Evolutionary conservation across 1,140 invertebrate genomes (phyloP).

Genomic region (Penaeus vannamei): DNA sequence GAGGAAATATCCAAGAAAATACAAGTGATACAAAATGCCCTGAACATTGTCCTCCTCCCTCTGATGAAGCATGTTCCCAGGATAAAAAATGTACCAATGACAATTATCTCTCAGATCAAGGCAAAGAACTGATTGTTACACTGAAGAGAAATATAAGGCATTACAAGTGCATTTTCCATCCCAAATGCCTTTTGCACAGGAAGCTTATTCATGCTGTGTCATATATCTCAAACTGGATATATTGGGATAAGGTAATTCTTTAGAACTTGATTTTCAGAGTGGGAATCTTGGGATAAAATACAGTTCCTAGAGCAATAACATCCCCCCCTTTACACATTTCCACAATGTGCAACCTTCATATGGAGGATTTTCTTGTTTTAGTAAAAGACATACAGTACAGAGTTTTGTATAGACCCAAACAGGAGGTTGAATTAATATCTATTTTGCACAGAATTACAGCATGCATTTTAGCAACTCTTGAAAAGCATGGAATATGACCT

Average conservation of each 20-base stretch:
- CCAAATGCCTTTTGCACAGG: background rate
- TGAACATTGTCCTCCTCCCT: no score
- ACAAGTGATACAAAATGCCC: no score
- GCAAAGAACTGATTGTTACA: background rate
- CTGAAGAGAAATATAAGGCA: background rate
- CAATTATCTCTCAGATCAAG: no score
- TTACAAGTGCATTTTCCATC: background rate
- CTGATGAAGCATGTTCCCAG: no score
- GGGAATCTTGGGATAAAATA: background rate
- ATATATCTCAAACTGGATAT: background rate
- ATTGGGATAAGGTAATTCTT: background rate
- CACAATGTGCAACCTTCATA: background rate
- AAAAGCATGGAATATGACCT: slow-evolving; percentile 27
- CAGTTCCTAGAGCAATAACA: background rate
- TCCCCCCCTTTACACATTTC: background rate
- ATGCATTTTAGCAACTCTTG: slow-evolving; percentile 21
- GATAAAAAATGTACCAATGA: no score
- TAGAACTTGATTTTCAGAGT: background rate
- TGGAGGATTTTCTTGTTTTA: background rate
- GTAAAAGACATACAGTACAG: background rate
- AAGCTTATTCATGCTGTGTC: background rate
- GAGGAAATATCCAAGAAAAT: no score
- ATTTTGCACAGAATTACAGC: slow-evolving; percentile 6
- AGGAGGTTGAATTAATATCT: slow-evolving; percentile 43
- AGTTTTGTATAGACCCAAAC: slow-evolving; percentile 36